Evolutionary conservation across 1,140 invertebrate genomes (phyloP).

Genomic region (Caenorhabditis remanei): DNA sequence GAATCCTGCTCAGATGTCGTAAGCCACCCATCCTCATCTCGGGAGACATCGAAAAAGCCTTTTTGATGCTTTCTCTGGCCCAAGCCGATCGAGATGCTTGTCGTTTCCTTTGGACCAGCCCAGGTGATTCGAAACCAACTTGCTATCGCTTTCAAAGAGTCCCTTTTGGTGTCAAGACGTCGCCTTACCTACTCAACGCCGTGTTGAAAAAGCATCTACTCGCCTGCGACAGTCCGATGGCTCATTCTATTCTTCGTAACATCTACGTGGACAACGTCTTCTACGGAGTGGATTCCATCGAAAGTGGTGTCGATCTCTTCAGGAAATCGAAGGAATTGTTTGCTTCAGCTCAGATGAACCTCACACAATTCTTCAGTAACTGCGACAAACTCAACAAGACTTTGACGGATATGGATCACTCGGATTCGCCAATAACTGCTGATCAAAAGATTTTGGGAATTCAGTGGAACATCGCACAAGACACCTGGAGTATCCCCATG

Average conservation of each 20-base stretch:
- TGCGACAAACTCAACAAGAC: conserved; percentile 44
- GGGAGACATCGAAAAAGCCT: conserved; percentile 69
- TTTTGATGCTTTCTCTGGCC: conserved; percentile 62
- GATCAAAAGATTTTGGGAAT: not conserved
- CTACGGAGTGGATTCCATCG: not conserved
- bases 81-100: conserved; percentile 55
- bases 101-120: conserved; percentile 67
- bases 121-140: conserved; percentile 33
- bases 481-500: not conserved
- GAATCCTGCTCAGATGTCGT: conserved; percentile 64
- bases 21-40: not conserved
- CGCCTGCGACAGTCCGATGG: not conserved
- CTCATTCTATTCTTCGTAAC: conserved; percentile 29
- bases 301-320: conserved; percentile 55
- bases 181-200: conserved; percentile 64
- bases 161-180: conserved; percentile 62
- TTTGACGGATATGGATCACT: not conserved
- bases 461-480: conserved; percentile 59
- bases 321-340: conserved; percentile 57
- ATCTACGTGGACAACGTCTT: conserved; percentile 68
- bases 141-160: conserved; percentile 63
- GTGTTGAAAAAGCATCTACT: conserved; percentile 61
- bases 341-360: conserved; percentile 64
- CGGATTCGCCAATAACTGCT: too few relatives aligned
- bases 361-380: conserved; percentile 67